Base-by-base conservation (phyloP, 1,140 invertebrate genomes). In the Drosophila funebris region DNA sequence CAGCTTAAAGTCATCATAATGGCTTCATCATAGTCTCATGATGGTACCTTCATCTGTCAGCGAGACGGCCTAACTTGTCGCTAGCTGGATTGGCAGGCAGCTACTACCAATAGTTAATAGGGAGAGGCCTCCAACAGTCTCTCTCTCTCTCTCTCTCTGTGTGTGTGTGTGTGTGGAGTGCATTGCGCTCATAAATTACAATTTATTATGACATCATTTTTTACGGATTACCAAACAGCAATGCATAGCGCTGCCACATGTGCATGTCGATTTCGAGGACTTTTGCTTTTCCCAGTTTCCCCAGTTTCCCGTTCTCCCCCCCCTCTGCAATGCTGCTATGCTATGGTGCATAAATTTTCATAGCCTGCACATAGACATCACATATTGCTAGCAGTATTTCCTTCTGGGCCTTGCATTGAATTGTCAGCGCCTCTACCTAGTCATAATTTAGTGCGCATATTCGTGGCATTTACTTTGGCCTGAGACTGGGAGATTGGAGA, bases 171-270 rank as follows among this genome's bases (percentile, higher is more conserved):
- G 31, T 62, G 20, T 43, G 56, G 24, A 72, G 61, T 76, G 53
- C 58, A 62, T 54, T 50, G 60, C 56, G 57, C 76, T 71, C 81
- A 85, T 84, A 84, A 84, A 84, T 85, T 68, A 85, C 76, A 84
- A 79, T 84, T 84, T 84, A 84, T 84, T 84, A 85, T 84, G 81
- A 84, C 81, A 84, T 84, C 76, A 84, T 85, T 71, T 73, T 64
- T 83, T 76, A 63, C 75, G 81, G 81, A 84, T 84, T 84, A 84
- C 73, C 68, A 64, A 63, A 75, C 73, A 70, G 70, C 58, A 53
- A 75, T 74, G 66, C 66, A 3, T 62, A 52, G 56, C 56, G 41
- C 8, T 60, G 62, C 69, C 54, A 61, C 67, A 58, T 62, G 57
- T 70, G 71, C 71, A 54, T 69, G 71, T 69, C 71, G 63, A 69